Percentiles rank a stretch among this genome's conserved stretches.
Evolutionary conservation across 2,797 vertebrate species (phyloP).

Genomic region (Onychomys leucogaster): DNA sequence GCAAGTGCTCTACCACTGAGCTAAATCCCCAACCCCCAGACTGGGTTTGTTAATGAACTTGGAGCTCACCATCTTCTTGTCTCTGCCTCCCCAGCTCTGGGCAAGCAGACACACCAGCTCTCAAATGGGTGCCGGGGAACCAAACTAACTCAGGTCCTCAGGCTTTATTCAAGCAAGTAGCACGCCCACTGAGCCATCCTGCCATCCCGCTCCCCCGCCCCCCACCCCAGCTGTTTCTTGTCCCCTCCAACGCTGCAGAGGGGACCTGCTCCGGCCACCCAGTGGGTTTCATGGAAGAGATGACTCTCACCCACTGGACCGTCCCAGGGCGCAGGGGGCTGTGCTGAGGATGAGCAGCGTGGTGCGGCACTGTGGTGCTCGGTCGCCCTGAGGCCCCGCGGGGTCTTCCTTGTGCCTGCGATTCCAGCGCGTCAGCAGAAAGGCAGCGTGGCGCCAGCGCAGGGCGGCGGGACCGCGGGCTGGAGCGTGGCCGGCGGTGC

Average conservation of each 20-base stretch:
- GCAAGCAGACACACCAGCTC: background rate
- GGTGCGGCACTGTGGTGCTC: fast-evolving
- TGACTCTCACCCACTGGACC: background rate
- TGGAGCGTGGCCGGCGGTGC: slow-evolving; percentile 70
- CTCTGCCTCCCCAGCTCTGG: background rate
- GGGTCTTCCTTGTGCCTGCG: background rate
- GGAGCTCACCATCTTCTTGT: background rate
- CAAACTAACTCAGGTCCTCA: background rate
- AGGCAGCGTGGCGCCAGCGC: slow-evolving; percentile 53
- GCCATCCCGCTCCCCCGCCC: background rate
- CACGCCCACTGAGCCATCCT: background rate
- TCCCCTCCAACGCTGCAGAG: background rate
- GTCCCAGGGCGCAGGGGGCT: background rate
- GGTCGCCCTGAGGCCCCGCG: background rate
- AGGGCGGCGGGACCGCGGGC: background rate
- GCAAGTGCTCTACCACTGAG: no score
- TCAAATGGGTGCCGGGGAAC: background rate
- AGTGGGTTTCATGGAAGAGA: background rate
- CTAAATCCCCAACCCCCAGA: no score
- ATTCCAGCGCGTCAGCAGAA: slow-evolving; percentile 57
- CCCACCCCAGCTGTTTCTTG: background rate
- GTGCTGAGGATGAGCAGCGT: background rate
- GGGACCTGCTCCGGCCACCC: background rate
- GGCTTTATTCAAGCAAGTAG: background rate
- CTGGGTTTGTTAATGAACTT: background rate